Evolutionary conservation across 2,888 invertebrate genomes (phyloP), one percentile per base, ranked within the genome.

Genomic region (Philereme transversata): DNA sequence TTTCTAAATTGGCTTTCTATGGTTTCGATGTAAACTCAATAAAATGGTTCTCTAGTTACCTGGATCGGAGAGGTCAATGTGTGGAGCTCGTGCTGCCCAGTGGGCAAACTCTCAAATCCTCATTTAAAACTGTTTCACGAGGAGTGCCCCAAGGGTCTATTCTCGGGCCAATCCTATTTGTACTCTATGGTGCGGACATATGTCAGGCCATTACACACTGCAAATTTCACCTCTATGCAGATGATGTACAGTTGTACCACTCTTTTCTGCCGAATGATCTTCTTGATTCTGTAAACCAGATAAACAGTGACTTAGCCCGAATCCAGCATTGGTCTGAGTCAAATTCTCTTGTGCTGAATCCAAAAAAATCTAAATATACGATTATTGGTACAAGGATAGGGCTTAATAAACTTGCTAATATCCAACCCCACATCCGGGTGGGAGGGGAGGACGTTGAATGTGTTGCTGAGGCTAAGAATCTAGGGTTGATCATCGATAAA

Each of bases 131-230:
- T n/a, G n/a, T n/a, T 22, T 22, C 46, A 22, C 11, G 46, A 22
- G 46, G 22, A 33, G 46, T 46, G 4, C 46, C 46, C 22, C 46
- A 46, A n/a, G 46, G 46, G 8, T 46, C 46, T 6, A 46, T 46
- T 22, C 22, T 46, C 5, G 46, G 46, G 5, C 46, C 46, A 5
- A 22, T 46, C 46, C 22, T 46, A 22, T 22, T 7, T 5, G 5
- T 46, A 2, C 11, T 22, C 22, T 22, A 22, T 3, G 22, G 22
- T 22, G 22, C 22, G 3, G 22, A 22, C 22, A 22, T 22, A 38
- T 5, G 5, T 8, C 5, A 38, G 38, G 1, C 38, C 5, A 7
- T 38, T 8, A 38, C 38, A 7, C 8, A 38, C 3, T 41, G 41
- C 11, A 8, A 10, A 47, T 47, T 38, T 4, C 36, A 38, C 4